A percentile compares a stretch with the other conserved stretches of the same genome.
These are phyloP conservation scores for Ancistrus triradiatus DNA, from an alignment of 2,113 vertebrate species.

Conservation along the genomic window DNA sequence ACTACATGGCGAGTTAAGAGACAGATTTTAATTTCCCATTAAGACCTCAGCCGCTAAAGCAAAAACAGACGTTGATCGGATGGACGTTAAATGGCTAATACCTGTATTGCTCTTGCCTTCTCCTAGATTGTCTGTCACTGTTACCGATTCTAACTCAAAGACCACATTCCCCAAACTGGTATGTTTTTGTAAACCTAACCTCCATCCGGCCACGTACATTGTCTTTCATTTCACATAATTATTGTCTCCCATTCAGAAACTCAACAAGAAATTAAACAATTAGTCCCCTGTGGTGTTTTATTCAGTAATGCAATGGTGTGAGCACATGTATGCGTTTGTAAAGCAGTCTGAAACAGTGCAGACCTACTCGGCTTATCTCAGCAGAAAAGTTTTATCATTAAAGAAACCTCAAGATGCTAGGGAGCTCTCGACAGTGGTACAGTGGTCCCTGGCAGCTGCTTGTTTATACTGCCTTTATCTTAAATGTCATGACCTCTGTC, in stretches of 20 bases:
- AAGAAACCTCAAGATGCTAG: conserved; percentile 2
- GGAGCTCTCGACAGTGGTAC: neutral
- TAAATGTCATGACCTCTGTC: conserved; percentile 18
- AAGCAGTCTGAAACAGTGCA: conserved; percentile 14
- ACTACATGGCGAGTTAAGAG: too few relatives aligned
- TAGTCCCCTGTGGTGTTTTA: conserved; percentile 15
- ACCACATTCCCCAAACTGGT: neutral
- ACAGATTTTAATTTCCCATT: too few relatives aligned
- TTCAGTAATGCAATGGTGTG: conserved; percentile 19
- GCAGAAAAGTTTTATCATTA: conserved; percentile 19
- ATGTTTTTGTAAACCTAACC: conserved; percentile 8
- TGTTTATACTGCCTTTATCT: neutral
- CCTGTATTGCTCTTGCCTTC: neutral
- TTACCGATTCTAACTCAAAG: neutral
- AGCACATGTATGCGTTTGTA: conserved; percentile 36
- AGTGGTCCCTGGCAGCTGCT: neutral
- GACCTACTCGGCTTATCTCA: conserved; percentile 15
- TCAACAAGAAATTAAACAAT: conserved; percentile 33
- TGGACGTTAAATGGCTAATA: too few relatives aligned
- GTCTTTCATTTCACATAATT: conserved; percentile 7
- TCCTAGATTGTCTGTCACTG: conserved; percentile 22
- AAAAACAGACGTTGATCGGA: too few relatives aligned
- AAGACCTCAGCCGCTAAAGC: too few relatives aligned
- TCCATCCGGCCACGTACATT: neutral
- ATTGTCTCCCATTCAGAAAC: conserved; percentile 26